Percentiles rank a stretch among this genome's conserved stretches.
Evolutionary conservation across 1,140 invertebrate species (phyloP).

Genomic region (Mesaphorura yosii): DNA sequence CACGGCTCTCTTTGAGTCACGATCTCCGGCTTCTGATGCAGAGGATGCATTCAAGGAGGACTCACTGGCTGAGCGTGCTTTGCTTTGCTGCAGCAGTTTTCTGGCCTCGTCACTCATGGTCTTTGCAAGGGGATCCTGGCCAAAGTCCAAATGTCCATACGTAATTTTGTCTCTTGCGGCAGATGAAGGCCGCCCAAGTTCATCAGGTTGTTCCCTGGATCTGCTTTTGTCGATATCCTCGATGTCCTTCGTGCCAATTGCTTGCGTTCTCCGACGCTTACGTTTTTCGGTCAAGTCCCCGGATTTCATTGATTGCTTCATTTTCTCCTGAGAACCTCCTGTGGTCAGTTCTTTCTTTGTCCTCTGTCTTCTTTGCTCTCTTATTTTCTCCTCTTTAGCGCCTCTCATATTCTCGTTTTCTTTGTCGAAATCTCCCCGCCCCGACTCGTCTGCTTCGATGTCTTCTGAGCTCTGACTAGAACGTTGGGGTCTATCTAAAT

Average conservation of each 20-base stretch:
- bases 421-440: background rate
- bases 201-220: background rate
- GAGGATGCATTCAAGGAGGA: background rate
- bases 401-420: background rate
- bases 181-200: background rate
- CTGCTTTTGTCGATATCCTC: background rate
- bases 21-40: background rate
- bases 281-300: background rate
- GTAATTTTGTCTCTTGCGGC: constrained; percentile 3
- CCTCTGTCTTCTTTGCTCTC: no score
- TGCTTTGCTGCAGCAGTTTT: constrained; percentile 10
- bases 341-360: no score
- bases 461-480: background rate
- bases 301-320: background rate
- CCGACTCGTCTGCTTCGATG: background rate
- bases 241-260: background rate
- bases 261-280: background rate
- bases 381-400: background rate
- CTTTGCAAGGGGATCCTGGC: constrained; percentile 15
- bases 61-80: background rate
- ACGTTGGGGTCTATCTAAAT: background rate
- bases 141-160: constrained; percentile 21
- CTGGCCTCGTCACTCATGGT: constrained; percentile 19
- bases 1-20: background rate
- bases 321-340: background rate